Evolutionary conservation across 2,113 vertebrate genomes (phyloP).

Genomic region (Rattus norvegicus): GRCr8 NC_086019.1:133814001-133814500

Average conservation of each 20-base stretch:
- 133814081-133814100: not conserved
- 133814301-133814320: not conserved
- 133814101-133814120: not conserved
- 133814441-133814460: not conserved
- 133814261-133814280: not conserved
- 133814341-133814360: not conserved
- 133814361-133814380: fast-evolving
- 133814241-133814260: not conserved
- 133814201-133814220: not conserved
- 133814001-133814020: not conserved
- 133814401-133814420: not conserved
- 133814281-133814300: not conserved
- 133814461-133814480: not conserved
- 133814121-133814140: not conserved
- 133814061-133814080: not conserved
- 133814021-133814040: not conserved
- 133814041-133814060: not conserved
- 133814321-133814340: not conserved
- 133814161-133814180: not conserved
- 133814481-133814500: not conserved
- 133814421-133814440: not conserved
- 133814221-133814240: not conserved
- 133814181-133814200: not conserved
- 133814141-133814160: not conserved
- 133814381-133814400: not conserved